These are phyloP conservation scores for Drosophila mimica DNA, from an alignment of 2,888 invertebrate genomes.

Conservation along the genomic window DNA sequence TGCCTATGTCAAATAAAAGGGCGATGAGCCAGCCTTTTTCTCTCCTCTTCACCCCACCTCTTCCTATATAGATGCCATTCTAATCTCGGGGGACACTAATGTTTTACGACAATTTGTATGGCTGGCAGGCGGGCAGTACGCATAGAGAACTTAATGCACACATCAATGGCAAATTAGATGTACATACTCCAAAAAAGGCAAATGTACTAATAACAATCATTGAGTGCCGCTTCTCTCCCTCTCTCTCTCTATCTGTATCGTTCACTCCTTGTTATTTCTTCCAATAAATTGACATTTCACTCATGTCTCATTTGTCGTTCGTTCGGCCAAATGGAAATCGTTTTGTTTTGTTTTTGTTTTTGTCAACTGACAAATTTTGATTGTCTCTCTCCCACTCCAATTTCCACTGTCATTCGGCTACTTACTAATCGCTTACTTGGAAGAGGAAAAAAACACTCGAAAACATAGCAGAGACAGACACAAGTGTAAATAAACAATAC, in stretches of 20 bases:
- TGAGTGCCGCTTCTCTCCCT: constrained; percentile 42
- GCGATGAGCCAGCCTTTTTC: constrained; percentile 73
- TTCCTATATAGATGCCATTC: constrained; percentile 32
- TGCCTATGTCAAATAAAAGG: constrained; percentile 80
- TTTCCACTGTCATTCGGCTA: constrained; percentile 7
- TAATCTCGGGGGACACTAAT: constrained; percentile 79
- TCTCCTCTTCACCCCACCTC: constrained; percentile 5
- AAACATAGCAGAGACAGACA: constrained; percentile 25
- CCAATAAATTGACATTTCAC: constrained; percentile 70
- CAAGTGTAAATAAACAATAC: constrained; percentile 69
- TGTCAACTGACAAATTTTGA: constrained; percentile 77
- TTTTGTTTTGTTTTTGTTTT: constrained; percentile 53
- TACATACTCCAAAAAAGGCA: constrained; percentile 67
- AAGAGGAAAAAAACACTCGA: constrained; percentile 40
- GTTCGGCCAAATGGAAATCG: constrained; percentile 68
- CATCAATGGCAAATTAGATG: constrained; percentile 79
- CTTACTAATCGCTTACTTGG: constrained; percentile 70
- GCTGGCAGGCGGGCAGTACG: constrained; percentile 18
- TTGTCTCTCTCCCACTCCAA: constrained; percentile 49
- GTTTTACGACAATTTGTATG: constrained; percentile 76
- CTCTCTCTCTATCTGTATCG: neutral
- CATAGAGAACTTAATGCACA: constrained; percentile 70
- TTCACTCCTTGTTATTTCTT: constrained; percentile 53
- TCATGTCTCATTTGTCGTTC: constrained; percentile 64
- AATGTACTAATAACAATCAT: constrained; percentile 78